Percentiles rank a stretch among this genome's conserved stretches.
These are phyloP conservation scores for Bombus superbus DNA, from an alignment of 1,140 invertebrate genomes.

Conservation along the genomic window DNA sequence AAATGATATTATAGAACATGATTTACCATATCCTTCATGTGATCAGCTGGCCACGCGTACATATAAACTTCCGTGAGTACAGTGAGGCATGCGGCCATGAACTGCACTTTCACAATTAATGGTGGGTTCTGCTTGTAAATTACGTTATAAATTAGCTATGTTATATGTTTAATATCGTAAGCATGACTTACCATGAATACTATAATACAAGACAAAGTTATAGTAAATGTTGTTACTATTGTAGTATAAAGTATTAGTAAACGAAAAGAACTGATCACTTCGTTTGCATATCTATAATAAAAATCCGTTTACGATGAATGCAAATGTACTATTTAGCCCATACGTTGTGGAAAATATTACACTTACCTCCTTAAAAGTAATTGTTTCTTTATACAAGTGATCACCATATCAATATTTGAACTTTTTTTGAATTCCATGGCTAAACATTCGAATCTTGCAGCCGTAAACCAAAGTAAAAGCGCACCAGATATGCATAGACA, in stretches of 20 bases:
- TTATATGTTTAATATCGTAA: neutral
- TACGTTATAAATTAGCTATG: neutral
- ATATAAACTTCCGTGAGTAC: neutral
- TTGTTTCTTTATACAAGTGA: neutral
- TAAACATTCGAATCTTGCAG: neutral
- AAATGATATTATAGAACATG: neutral
- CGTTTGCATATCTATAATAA: neutral
- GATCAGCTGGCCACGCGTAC: neutral
- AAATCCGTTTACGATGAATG: no score
- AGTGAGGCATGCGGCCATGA: neutral
- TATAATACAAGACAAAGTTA: neutral
- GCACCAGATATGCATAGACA: neutral
- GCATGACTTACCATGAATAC: neutral
- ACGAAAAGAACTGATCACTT: neutral
- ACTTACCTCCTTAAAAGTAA: neutral
- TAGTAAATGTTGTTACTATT: neutral
- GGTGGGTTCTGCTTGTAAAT: neutral
- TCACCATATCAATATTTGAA: neutral
- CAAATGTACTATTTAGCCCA: no score
- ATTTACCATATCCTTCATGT: neutral
- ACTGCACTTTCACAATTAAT: neutral
- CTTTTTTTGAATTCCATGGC: neutral
- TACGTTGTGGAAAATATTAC: neutral
- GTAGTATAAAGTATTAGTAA: neutral
- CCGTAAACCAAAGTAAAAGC: neutral